A percentile compares a stretch with the other conserved stretches of the same genome.
Evolutionary conservation across 1,140 invertebrate species (phyloP).

Genomic region (Medauroidea extradentata): DNA sequence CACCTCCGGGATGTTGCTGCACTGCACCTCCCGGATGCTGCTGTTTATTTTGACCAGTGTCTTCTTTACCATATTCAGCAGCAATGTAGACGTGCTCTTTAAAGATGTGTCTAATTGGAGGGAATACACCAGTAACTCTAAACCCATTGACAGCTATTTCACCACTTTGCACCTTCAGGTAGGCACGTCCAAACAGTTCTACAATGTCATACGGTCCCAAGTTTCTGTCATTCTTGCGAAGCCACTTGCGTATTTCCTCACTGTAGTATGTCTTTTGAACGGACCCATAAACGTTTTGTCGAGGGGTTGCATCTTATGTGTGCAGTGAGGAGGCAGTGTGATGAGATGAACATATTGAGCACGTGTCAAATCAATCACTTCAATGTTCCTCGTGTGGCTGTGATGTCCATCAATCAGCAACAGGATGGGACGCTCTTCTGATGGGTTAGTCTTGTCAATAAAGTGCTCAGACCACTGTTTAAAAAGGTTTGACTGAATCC

Average conservation of each 20-base stretch:
- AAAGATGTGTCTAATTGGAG: conserved; percentile 24
- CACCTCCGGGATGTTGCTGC: too few relatives aligned
- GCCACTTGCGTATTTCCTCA: conserved; percentile 23
- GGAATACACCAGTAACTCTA: conserved; percentile 24
- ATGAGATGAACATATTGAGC: conserved; percentile 4
- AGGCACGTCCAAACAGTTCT: conserved; percentile 14
- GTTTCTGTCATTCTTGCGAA: neutral
- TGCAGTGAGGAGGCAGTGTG: conserved; percentile 33
- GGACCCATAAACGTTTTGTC: conserved; percentile 40
- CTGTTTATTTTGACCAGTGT: too few relatives aligned
- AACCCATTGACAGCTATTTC: conserved; percentile 25
- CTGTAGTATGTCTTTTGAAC: conserved; percentile 36
- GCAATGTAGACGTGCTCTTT: conserved; percentile 3
- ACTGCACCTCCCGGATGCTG: too few relatives aligned
- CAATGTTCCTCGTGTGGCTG: conserved; percentile 1
- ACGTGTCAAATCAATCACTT: conserved; percentile 4
- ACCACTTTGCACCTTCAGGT: conserved; percentile 12
- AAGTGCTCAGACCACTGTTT: conserved; percentile 31
- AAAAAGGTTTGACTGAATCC: conserved; percentile 22
- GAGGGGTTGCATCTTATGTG: conserved; percentile 39
- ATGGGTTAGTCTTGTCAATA: conserved; percentile 20
- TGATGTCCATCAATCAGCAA: conserved; percentile 28
- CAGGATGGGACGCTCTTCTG: conserved; percentile 26
- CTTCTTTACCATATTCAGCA: neutral
- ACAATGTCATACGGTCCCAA: conserved; percentile 8